phyloP scores from a whole-genome alignment of 2,113 vertebrate genomes.

The Ictalurus furcatus region DNA sequence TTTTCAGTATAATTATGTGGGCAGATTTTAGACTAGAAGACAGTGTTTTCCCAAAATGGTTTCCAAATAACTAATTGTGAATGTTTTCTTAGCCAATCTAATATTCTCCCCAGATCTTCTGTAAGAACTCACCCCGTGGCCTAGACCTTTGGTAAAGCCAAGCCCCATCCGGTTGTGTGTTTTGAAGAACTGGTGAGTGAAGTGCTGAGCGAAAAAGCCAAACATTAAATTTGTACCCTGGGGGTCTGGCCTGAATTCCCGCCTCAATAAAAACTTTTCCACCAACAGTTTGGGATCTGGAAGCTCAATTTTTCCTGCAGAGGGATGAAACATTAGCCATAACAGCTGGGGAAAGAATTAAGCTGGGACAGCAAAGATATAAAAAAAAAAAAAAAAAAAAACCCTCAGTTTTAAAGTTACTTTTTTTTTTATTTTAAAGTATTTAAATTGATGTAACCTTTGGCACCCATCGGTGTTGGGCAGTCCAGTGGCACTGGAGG shows the following conservation, averaged over 20 bases:
- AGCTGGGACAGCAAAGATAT: too few relatives aligned
- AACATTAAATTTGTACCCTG: constrained; percentile 91
- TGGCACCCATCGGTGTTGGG: constrained; percentile 86
- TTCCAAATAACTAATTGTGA: background rate
- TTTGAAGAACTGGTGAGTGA: constrained; percentile 97
- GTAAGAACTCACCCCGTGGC: constrained; percentile 83
- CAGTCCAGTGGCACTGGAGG: constrained; percentile 86
- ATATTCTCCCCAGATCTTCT: background rate
- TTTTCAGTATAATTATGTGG: background rate
- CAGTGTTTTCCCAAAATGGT: background rate
- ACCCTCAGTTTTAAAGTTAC: background rate
- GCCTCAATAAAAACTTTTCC: constrained; percentile 78
- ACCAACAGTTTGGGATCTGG: constrained; percentile 80
- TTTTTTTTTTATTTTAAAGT: too few relatives aligned
- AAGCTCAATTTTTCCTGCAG: constrained; percentile 80
- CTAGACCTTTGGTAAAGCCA: constrained; percentile 87
- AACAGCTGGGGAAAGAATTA: background rate
- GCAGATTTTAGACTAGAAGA: background rate
- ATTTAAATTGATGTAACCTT: constrained; percentile 67
- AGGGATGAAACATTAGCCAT: constrained; percentile 12
- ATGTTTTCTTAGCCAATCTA: background rate
- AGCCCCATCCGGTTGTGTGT: constrained; percentile 78
- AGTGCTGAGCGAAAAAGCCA: constrained; percentile 96
- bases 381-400: background rate
- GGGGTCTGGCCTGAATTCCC: constrained; percentile 82